phyloP scores from a whole-genome alignment of 2,888 invertebrate species.

The Crocallis elinguaria region DNA sequence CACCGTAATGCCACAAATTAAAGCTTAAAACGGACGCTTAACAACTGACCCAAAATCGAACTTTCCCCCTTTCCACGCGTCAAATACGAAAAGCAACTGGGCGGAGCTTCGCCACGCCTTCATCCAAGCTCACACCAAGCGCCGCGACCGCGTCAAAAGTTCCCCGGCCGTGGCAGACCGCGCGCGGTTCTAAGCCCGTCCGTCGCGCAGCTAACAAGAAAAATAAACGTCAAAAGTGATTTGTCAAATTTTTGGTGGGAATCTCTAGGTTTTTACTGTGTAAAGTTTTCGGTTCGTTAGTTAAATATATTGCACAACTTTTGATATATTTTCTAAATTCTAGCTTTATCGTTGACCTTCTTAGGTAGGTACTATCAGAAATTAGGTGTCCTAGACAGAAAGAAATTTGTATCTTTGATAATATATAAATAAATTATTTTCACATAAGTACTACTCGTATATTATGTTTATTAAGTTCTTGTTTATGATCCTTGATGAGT shows the following conservation, averaged over 20 bases:
- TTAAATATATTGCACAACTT: background rate
- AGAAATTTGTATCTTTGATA: no score
- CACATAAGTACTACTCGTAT: no score
- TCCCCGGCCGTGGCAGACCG: conserved; percentile 65
- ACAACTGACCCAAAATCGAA: conserved; percentile 84
- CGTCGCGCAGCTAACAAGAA: conserved; percentile 43
- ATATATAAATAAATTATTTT: no score
- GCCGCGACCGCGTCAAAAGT: conserved; percentile 79
- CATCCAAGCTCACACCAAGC: conserved; percentile 58
- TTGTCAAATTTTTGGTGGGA: conserved; percentile 38
- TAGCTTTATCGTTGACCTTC: no score
- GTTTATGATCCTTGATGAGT: no score
- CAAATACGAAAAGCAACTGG: conserved; percentile 80
- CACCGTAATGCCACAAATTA: conserved; percentile 83
- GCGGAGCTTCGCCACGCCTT: conserved; percentile 73
- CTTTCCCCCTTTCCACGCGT: conserved; percentile 46
- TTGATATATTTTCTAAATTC: no score
- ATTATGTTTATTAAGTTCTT: no score
- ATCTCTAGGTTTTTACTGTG: conserved; percentile 22
- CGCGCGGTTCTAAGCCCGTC: conserved; percentile 58
- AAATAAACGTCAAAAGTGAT: conserved; percentile 53
- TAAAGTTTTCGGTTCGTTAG: conserved; percentile 7
- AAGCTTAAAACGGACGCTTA: conserved; percentile 84
- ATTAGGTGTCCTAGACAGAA: no score
- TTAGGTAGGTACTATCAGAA: no score